phyloP scores from a whole-genome alignment of 2,888 invertebrate species.

The Cryptus viduatorius region DNA sequence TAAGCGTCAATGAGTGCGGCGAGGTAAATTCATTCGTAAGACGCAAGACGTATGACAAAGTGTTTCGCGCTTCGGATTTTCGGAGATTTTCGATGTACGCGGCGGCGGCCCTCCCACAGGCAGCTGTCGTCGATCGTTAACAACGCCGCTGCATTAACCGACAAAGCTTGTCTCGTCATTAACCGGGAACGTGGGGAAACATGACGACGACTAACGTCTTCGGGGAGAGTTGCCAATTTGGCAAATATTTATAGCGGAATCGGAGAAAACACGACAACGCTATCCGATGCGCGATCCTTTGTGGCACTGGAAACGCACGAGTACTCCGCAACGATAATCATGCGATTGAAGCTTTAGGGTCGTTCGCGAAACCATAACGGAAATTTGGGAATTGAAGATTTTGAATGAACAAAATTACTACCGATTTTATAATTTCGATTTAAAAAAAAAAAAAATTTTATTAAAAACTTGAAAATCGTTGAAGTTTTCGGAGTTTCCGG shows the following conservation, averaged over 20 bases:
- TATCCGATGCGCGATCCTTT: neutral
- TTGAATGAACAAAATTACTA: no score
- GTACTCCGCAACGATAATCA: no score
- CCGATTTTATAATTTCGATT: no score
- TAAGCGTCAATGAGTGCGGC: neutral
- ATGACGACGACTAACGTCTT: constrained; percentile 18
- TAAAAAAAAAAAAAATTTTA: no score
- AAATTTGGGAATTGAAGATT: no score
- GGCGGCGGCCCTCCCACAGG: neutral
- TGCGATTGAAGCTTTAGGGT: no score
- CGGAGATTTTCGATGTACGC: neutral
- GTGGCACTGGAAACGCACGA: neutral
- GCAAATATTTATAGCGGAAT: constrained; percentile 61
- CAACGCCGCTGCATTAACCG: constrained; percentile 22
- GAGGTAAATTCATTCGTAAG: neutral
- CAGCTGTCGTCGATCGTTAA: constrained; percentile 65
- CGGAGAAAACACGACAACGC: constrained; percentile 19
- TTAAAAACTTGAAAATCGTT: no score
- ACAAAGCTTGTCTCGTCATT: constrained; percentile 51
- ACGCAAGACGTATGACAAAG: neutral
- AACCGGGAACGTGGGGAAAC: neutral
- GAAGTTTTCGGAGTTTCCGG: no score
- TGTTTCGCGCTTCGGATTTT: neutral
- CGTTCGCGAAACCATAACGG: neutral
- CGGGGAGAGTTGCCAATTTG: constrained; percentile 71